A percentile compares a stretch with the other conserved stretches of the same genome.
These are phyloP conservation scores for Anthoscopus minutus DNA, from an alignment of 2,113 vertebrate genomes.

Conservation along the genomic window DNA sequence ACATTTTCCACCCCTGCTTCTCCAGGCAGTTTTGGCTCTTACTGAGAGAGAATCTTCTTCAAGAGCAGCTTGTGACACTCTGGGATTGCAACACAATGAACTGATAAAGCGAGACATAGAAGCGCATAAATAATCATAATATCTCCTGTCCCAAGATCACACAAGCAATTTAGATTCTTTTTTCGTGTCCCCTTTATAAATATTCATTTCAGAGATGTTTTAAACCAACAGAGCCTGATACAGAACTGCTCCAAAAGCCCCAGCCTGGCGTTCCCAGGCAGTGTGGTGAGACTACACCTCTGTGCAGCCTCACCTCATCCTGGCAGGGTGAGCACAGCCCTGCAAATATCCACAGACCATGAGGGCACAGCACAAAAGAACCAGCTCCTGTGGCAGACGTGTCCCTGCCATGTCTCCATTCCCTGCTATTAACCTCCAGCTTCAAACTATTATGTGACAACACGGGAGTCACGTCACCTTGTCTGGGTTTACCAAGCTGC, in stretches of 20 bases:
- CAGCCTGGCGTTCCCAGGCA: not conserved
- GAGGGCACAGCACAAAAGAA: not conserved
- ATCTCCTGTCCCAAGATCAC: conserved; percentile 25
- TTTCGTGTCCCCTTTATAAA: not conserved
- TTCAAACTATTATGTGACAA: not conserved
- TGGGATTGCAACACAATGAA: not conserved
- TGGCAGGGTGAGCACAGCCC: not conserved
- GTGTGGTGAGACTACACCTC: not conserved
- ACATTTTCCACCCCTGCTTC: not conserved
- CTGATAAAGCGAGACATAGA: not conserved
- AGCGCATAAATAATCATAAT: not conserved
- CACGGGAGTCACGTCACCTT: not conserved
- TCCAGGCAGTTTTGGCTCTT: not conserved
- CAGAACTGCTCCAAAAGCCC: not conserved
- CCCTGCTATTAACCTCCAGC: not conserved
- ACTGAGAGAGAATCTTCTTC: not conserved
- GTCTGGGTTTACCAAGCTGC: not conserved
- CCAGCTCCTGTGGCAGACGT: not conserved
- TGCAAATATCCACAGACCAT: not conserved
- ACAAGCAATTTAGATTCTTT: conserved; percentile 6
- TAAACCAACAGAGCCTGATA: conserved; percentile 21
- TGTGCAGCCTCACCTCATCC: not conserved
- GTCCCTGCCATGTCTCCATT: not conserved
- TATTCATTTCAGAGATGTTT: conserved; percentile 42
- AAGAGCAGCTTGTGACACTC: not conserved